Evolutionary conservation across 2,113 vertebrate species (phyloP).

Genomic region (Silurus glanis): DNA sequence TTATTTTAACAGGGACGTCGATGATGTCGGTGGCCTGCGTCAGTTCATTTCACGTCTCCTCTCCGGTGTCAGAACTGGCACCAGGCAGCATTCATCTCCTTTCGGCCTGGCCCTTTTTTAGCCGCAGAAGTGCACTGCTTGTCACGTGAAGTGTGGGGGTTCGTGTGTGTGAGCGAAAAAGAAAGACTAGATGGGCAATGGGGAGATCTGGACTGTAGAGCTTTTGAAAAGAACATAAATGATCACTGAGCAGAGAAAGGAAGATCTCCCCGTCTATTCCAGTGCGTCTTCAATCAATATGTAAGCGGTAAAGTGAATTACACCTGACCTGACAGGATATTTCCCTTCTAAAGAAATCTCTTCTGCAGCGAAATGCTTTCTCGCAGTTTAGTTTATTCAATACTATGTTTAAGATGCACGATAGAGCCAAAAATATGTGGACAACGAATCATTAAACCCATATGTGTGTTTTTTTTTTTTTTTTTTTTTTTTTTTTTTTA

Average conservation of each 20-base stretch:
- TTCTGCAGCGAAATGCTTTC: not conserved
- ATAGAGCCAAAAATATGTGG: not conserved
- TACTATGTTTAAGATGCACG: not conserved
- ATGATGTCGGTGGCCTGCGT: conserved; percentile 42
- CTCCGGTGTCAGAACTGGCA: conserved; percentile 31
- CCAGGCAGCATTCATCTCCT: conserved; percentile 33
- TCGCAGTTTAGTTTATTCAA: not conserved
- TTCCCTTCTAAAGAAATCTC: not conserved
- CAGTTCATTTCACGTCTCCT: conserved; percentile 16
- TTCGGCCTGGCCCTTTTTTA: conserved; percentile 40
- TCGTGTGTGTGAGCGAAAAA: not conserved
- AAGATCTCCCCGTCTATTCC: not conserved
- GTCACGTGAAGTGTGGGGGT: not conserved
- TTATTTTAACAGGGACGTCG: conserved; percentile 26
- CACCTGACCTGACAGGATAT: not conserved
- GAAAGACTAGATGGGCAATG: not conserved
- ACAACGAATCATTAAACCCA: not conserved
- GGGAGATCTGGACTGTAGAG: not conserved
- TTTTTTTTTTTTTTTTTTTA: too few relatives aligned
- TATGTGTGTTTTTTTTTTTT: not conserved
- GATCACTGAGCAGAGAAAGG: not conserved
- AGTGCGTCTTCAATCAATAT: conserved; percentile 5
- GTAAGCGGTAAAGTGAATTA: conserved; percentile 11
- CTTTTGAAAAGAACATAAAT: conserved; percentile 15
- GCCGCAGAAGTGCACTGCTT: conserved; percentile 4